Percentiles rank a stretch among this genome's conserved stretches.
phyloP scores from a whole-genome alignment of 1,140 invertebrate species.

The Dendrolimus punctatus region DNA sequence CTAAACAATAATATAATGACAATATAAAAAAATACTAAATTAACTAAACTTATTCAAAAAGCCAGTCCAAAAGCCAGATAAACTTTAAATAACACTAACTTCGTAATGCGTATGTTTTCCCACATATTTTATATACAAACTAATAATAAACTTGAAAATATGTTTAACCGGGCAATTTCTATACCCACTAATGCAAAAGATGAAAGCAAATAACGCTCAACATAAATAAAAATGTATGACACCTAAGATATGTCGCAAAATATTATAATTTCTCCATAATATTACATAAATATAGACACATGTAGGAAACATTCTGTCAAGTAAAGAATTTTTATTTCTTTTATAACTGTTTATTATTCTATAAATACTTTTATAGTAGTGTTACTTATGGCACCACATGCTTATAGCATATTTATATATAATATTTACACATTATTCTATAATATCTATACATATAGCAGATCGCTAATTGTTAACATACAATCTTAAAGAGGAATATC shows the following conservation, averaged over 20 bases:
- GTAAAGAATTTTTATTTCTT: slow-evolving; percentile 4
- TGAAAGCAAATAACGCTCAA: too few species aligned
- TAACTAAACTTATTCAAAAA: slow-evolving; percentile 36
- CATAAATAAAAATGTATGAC: too few species aligned
- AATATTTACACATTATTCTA: slow-evolving; percentile 32
- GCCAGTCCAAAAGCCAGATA: slow-evolving; percentile 49
- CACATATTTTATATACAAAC: slow-evolving; percentile 49
- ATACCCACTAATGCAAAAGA: too few species aligned
- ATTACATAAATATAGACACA: background rate
- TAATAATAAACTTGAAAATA: slow-evolving; percentile 12
- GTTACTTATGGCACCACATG: slow-evolving; percentile 68
- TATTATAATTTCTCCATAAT: too few species aligned
- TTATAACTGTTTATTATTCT: slow-evolving; percentile 21
- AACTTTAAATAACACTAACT: slow-evolving; percentile 53
- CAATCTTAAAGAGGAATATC: background rate
- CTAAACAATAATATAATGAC: slow-evolving; percentile 6
- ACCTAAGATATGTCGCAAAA: too few species aligned
- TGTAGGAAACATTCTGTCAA: slow-evolving; percentile 1
- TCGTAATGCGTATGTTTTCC: slow-evolving; percentile 65
- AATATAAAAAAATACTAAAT: slow-evolving; percentile 23
- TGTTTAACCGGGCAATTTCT: too few species aligned
- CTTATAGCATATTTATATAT: slow-evolving; percentile 52
- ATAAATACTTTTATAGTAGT: slow-evolving; percentile 54
- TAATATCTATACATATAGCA: slow-evolving; percentile 26
- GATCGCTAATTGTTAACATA: slow-evolving; percentile 15